A percentile compares a stretch with the other conserved stretches of the same genome.
phyloP scores from a whole-genome alignment of 2,888 invertebrate species.

The Cyrtodaria siliqua region DNA sequence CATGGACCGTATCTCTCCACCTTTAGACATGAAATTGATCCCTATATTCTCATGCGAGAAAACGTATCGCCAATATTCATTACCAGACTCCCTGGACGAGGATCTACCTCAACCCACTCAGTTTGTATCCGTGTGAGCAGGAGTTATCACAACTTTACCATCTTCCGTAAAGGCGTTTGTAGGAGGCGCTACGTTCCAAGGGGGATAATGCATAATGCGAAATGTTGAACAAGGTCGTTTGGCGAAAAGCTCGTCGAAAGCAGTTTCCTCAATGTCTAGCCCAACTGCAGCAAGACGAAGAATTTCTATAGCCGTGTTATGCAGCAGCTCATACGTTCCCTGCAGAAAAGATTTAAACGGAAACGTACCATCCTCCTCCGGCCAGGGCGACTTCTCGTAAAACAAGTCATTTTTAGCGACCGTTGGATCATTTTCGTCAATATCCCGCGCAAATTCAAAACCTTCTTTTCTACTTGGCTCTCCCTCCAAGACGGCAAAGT shows the following conservation, averaged over 20 bases:
- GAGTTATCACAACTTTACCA: constrained; percentile 64
- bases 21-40: constrained; percentile 64
- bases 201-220: constrained; percentile 71
- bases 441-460: constrained; percentile 66
- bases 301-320: constrained; percentile 65
- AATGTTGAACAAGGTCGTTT: constrained; percentile 70
- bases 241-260: constrained; percentile 68
- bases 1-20: constrained; percentile 64
- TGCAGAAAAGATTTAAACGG: constrained; percentile 58
- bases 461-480: constrained; percentile 72
- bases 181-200: constrained; percentile 59
- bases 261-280: constrained; percentile 63
- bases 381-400: constrained; percentile 64
- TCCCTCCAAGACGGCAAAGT: constrained; percentile 67
- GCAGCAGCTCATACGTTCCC: constrained; percentile 58
- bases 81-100: constrained; percentile 68
- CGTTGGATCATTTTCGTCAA: constrained; percentile 52
- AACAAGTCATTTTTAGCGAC: constrained; percentile 61
- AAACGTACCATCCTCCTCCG: constrained; percentile 65
- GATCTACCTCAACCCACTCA: constrained; percentile 67
- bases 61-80: constrained; percentile 75
- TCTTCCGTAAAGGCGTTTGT: constrained; percentile 60
- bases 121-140: constrained; percentile 72
- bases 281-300: constrained; percentile 68
- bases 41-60: constrained; percentile 72